These are phyloP conservation scores for Microchrysa polita DNA, from an alignment of 2,888 invertebrate genomes.

Conservation along the genomic window DNA sequence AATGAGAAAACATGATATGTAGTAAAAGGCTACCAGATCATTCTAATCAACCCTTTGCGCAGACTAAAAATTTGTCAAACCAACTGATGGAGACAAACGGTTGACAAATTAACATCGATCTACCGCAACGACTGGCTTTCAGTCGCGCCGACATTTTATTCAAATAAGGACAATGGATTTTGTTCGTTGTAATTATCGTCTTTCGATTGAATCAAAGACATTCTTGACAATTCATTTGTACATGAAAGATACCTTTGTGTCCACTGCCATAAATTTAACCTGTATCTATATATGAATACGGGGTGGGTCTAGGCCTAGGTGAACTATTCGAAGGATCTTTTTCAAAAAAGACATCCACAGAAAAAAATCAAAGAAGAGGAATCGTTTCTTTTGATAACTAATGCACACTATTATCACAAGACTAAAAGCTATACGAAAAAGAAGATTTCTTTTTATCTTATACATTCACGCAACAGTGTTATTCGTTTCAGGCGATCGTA, in stretches of 20 bases:
- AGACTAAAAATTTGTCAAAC: slow-evolving; percentile 36
- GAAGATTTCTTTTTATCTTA: not conserved
- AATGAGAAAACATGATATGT: too few relatives aligned
- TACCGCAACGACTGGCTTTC: slow-evolving; percentile 4
- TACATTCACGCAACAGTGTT: slow-evolving; percentile 15
- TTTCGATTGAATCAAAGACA: not conserved
- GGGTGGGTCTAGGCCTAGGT: slow-evolving; percentile 21
- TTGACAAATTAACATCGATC: slow-evolving; percentile 37
- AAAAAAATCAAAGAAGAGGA: not conserved
- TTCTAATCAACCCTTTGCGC: slow-evolving; percentile 43
- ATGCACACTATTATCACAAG: slow-evolving; percentile 32
- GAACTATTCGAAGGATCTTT: slow-evolving; percentile 1
- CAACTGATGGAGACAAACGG: slow-evolving; percentile 17
- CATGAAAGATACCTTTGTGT: not conserved
- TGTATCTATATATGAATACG: slow-evolving; percentile 11
- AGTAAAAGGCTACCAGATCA: not conserved
- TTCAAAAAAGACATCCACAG: not conserved
- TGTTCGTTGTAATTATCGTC: slow-evolving; percentile 21
- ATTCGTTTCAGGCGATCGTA: slow-evolving; percentile 1
- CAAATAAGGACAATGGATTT: slow-evolving; percentile 33
- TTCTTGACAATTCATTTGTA: slow-evolving; percentile 9
- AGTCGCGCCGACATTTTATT: slow-evolving; percentile 41
- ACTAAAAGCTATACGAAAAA: slow-evolving; percentile 14
- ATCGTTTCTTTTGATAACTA: slow-evolving; percentile 23
- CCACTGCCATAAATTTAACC: not conserved